A percentile compares a stretch with the other conserved stretches of the same genome.
Evolutionary conservation across 2,888 invertebrate genomes (phyloP).

Genomic region (Drosophila diplacantha): DNA sequence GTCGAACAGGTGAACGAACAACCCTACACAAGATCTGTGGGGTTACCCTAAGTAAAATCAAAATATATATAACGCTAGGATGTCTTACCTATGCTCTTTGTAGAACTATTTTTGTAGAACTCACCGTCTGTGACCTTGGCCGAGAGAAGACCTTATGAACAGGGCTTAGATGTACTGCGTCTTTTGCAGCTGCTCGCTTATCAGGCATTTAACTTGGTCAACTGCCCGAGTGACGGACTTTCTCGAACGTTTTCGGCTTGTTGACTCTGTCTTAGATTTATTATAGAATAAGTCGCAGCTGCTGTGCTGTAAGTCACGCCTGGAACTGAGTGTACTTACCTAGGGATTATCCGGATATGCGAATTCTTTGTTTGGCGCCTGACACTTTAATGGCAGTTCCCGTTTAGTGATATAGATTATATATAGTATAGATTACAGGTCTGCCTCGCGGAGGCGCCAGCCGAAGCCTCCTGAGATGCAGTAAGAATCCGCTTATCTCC

Average conservation of each 20-base stretch:
- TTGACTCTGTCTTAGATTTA: slow-evolving; percentile 51
- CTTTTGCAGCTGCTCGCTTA: slow-evolving; percentile 37
- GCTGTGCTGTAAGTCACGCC: slow-evolving; percentile 62
- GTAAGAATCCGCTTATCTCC: neutral
- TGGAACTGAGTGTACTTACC: slow-evolving; percentile 33
- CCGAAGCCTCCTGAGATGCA: slow-evolving; percentile 15
- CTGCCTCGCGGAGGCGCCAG: slow-evolving; percentile 7
- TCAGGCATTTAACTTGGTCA: slow-evolving; percentile 63
- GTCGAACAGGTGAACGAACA: slow-evolving; percentile 6
- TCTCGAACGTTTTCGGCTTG: slow-evolving; percentile 23
- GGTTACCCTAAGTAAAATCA: neutral
- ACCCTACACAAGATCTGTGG: slow-evolving; percentile 9
- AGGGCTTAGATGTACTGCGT: slow-evolving; percentile 38
- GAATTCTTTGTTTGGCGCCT: slow-evolving; percentile 32
- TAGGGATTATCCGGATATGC: slow-evolving; percentile 31
- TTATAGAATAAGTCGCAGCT: slow-evolving; percentile 28
- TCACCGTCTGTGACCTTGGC: slow-evolving; percentile 5
- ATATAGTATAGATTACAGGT: slow-evolving; percentile 57
- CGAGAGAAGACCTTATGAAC: neutral
- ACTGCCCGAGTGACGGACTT: slow-evolving; percentile 21
- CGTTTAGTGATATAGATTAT: slow-evolving; percentile 30
- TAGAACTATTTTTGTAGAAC: neutral
- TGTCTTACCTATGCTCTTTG: too few relatives aligned
- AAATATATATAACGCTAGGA: neutral
- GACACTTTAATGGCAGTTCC: slow-evolving; percentile 47